Conservation (phyloP, 1,140 invertebrate genomes). For the Agraylea sexmaculata region DNA sequence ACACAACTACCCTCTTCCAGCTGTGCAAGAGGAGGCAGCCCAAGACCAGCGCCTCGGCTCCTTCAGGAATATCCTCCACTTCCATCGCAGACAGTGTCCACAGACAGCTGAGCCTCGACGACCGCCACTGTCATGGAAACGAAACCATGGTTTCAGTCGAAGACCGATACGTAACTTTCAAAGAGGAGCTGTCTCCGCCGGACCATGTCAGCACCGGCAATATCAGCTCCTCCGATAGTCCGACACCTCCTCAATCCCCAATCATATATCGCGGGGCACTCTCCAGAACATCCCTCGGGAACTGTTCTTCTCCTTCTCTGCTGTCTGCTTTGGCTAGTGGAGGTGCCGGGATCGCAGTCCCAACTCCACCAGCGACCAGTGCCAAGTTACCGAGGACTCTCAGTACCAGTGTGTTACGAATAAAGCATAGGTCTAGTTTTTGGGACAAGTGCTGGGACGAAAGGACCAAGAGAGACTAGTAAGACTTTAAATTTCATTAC, state of each 20-base stretch:
- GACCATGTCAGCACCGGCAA: no score
- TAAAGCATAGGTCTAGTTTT: slow-evolving; percentile 59
- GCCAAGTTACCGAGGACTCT: slow-evolving; percentile 57
- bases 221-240: slow-evolving; percentile 22
- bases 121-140: not conserved
- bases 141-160: slow-evolving; percentile 4
- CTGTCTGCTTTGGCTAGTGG: slow-evolving; percentile 40
- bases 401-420: slow-evolving; percentile 63
- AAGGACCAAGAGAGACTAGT: slow-evolving; percentile 51
- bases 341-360: slow-evolving; percentile 28
- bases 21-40: slow-evolving; percentile 12
- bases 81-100: slow-evolving; percentile 22
- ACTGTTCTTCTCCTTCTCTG: slow-evolving; percentile 38
- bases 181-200: slow-evolving; percentile 5
- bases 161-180: slow-evolving; percentile 8
- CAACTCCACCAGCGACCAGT: slow-evolving; percentile 29
- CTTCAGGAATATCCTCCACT: not conserved
- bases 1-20: slow-evolving; percentile 18
- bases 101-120: not conserved
- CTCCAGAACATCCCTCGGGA: slow-evolving; percentile 27
- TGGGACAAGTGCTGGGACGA: slow-evolving; percentile 75
- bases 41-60: slow-evolving; percentile 4
- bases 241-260: slow-evolving; percentile 24
- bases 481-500: slow-evolving; percentile 32
- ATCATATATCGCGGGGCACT: slow-evolving; percentile 25